These are phyloP conservation scores for Gnatocerus cornutus DNA, from an alignment of 2,888 invertebrate species.

Conservation along the genomic window DNA sequence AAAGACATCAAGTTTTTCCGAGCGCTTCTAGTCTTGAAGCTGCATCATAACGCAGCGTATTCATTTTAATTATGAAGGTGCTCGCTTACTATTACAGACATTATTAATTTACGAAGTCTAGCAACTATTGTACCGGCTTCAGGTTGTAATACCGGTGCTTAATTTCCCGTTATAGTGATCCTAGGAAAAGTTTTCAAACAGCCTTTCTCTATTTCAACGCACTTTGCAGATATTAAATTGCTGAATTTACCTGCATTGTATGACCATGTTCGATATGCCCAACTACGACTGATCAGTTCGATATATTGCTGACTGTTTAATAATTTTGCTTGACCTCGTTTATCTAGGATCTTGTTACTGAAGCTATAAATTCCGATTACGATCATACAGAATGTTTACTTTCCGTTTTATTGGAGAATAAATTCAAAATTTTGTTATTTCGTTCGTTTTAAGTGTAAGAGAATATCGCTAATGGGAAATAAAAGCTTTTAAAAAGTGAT, in stretches of 20 bases:
- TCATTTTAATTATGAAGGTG: conserved; percentile 11
- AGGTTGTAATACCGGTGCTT: conserved; percentile 10
- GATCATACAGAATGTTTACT: conserved; percentile 15
- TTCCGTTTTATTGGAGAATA: conserved; percentile 8
- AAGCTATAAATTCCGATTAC: conserved; percentile 18
- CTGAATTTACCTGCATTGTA: conserved; percentile 1
- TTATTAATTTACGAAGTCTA: conserved; percentile 23
- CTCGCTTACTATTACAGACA: conserved; percentile 4
- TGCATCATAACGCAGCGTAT: conserved; percentile 2
- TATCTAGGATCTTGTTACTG: conserved; percentile 16
- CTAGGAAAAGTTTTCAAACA: conserved; percentile 9
- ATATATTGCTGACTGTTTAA: conserved; percentile 32
- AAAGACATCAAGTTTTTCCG: conserved; percentile 1
- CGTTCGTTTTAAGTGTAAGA: background rate
- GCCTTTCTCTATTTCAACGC: background rate
- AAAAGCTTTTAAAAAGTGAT: conserved; percentile 5
- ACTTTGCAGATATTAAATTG: background rate
- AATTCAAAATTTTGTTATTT: conserved; percentile 19
- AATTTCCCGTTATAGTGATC: conserved; percentile 31
- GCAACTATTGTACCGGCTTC: conserved; percentile 9
- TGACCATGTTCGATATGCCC: background rate
- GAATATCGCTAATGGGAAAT: conserved; percentile 6
- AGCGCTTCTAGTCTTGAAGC: background rate
- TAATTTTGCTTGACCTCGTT: conserved; percentile 30
- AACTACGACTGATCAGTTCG: conserved; percentile 15